These are phyloP conservation scores for Acipenser ruthenus DNA, from an alignment of 2,797 vertebrate species.

Conservation along the genomic window DNA sequence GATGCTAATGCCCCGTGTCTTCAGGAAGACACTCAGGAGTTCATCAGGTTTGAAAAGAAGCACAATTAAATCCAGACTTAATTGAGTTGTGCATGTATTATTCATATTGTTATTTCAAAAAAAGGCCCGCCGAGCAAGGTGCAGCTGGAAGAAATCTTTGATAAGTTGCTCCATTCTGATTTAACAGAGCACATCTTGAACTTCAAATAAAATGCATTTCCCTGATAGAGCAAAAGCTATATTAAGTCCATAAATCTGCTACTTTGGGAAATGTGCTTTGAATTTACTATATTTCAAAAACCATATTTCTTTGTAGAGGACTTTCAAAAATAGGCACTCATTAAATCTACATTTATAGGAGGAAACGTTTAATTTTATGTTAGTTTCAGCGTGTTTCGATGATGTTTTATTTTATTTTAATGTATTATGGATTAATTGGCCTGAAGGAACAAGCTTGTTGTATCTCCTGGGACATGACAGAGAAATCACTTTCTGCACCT, in stretches of 20 bases:
- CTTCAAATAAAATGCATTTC: slow-evolving; percentile 54
- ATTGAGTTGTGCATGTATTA: slow-evolving; percentile 79
- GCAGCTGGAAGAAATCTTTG: slow-evolving; percentile 53
- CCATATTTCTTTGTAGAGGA: background rate
- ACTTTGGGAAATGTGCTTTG: slow-evolving; percentile 1
- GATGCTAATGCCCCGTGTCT: slow-evolving; percentile 63
- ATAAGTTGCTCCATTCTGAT: slow-evolving; percentile 72
- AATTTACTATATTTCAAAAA: slow-evolving; percentile 1
- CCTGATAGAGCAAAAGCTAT: background rate
- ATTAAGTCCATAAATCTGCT: background rate
- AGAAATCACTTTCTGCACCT: no score
- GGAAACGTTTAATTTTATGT: background rate
- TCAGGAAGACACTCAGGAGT: slow-evolving; percentile 72
- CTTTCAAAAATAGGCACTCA: background rate
- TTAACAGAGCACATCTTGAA: slow-evolving; percentile 62
- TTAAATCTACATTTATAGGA: background rate
- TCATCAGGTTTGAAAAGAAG: slow-evolving; percentile 79
- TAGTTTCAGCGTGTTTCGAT: background rate
- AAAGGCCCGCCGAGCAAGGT: slow-evolving; percentile 41
- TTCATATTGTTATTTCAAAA: slow-evolving; percentile 59
- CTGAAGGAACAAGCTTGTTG: no score
- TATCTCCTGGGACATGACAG: no score
- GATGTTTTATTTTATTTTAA: background rate
- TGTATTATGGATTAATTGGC: no score
- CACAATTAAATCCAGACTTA: slow-evolving; percentile 79